These are phyloP conservation scores for Lithobates pipiens DNA, from an alignment of 2,797 vertebrate genomes.

Conservation along the genomic window DNA sequence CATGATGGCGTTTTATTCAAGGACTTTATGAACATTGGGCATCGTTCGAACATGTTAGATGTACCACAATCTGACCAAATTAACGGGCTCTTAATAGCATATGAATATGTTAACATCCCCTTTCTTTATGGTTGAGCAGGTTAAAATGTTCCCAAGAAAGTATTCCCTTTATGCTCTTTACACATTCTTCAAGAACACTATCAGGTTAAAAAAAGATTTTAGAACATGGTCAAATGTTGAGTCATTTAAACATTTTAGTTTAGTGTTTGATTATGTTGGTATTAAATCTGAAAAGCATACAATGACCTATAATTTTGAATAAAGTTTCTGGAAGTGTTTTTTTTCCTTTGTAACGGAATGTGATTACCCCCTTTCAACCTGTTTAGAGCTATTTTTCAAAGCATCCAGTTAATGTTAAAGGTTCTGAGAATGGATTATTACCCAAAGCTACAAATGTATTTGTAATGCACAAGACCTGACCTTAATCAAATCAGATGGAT, in stretches of 20 bases:
- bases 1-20: no score
- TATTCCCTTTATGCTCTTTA: neutral
- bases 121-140: neutral
- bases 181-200: neutral
- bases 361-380: neutral
- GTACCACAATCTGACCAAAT: neutral
- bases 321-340: neutral
- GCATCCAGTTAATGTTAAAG: slow-evolving; percentile 38
- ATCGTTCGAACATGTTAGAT: no score
- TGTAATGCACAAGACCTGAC: slow-evolving; percentile 56
- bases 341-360: neutral
- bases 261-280: neutral
- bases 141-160: neutral
- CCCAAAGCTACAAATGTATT: slow-evolving; percentile 51
- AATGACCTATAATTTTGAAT: neutral
- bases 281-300: neutral
- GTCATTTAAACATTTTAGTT: neutral
- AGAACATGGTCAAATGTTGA: neutral
- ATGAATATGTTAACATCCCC: neutral
- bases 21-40: no score
- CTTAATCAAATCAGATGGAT: slow-evolving; percentile 56
- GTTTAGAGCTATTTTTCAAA: slow-evolving; percentile 27
- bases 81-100: neutral
- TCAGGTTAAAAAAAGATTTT: neutral
- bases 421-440: slow-evolving; percentile 49